Conservation (phyloP, 2,113 vertebrate species). For the Orycteropus afer region DNA sequence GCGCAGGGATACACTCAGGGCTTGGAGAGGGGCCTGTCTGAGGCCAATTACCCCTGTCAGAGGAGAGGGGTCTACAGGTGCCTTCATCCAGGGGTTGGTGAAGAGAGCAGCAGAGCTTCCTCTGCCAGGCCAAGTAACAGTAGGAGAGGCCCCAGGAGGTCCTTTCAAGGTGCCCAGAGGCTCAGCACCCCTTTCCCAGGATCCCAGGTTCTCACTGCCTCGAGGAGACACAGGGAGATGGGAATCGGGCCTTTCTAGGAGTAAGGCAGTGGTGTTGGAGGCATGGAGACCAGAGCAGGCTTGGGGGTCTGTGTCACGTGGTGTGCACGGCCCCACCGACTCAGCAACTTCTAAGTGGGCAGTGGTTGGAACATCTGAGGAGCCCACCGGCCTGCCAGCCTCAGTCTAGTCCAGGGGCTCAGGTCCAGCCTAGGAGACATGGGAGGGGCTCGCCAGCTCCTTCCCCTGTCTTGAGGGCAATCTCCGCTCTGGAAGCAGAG, state of each 20-base stretch:
- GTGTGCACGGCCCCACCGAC: background rate
- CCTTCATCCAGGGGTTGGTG: background rate
- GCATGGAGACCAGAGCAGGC: background rate
- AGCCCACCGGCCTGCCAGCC: background rate
- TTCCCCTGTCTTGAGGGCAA: background rate
- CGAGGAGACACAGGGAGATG: background rate
- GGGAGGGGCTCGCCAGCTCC: background rate
- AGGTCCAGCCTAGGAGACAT: background rate
- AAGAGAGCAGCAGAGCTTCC: background rate
- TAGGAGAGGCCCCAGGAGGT: background rate
- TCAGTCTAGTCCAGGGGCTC: background rate
- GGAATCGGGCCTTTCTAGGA: background rate
- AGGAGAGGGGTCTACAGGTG: background rate
- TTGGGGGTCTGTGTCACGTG: background rate
- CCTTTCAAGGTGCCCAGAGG: background rate
- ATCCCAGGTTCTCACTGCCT: background rate
- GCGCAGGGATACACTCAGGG: background rate
- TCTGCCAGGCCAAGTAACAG: background rate
- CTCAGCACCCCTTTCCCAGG: background rate
- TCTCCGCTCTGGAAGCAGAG: background rate
- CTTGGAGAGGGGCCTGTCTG: background rate
- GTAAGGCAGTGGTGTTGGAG: background rate
- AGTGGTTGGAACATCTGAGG: fast-evolving
- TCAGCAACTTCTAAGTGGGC: background rate
- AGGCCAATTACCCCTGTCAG: fast-evolving